Evolutionary conservation across 2,888 invertebrate species (phyloP), one percentile per base, ranked within the genome.

Genomic region (Cylindroiulus punctatus): DNA sequence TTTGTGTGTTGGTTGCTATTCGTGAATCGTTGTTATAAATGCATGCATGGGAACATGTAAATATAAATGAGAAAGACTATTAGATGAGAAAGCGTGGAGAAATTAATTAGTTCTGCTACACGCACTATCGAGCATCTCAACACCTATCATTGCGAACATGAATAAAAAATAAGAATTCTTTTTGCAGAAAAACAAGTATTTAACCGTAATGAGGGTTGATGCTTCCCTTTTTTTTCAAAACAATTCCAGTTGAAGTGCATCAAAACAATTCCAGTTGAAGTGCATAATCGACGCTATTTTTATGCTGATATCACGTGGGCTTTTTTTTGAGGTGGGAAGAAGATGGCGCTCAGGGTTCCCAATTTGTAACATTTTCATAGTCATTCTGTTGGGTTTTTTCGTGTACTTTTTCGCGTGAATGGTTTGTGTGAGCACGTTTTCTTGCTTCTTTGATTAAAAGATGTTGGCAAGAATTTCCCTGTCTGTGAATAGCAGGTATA

Each of bases 141-240:
- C 76, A 76, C 76, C 76, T 76, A 76, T 76, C 76, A 76, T 76
- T 76, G 76, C 8, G 30, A 76, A 30, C 76, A 76, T 76, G 76
- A 76, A 76, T 76, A 76, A 76, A 76, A 76, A 76, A 76, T 76
- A 65, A 65, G 12, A 12, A 0, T 76, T 76, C 30, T 65, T 76
- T 30, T 30, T 10, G 14, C 30, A 0, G 26, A 76, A 76, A 76
- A 76, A 12, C 30, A 22, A 76, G 76, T 17, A 76, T 76, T 76
- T 76, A 76, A 76, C 30, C 12, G 76, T 76, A 76, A 76, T 76
- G 26, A 76, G 22, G 76, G 26, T 14, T 76, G 30, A 12, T 76
- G 76, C 76, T 30, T 76, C 76, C 0, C 26, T 22, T 76, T 0
- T 14, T 14, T 10, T 30, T 14, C 10, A 30, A 76, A 76, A 30